These are phyloP conservation scores for Fistularia commersonii DNA, from an alignment of 2,797 vertebrate species.

Conservation along the genomic window DNA sequence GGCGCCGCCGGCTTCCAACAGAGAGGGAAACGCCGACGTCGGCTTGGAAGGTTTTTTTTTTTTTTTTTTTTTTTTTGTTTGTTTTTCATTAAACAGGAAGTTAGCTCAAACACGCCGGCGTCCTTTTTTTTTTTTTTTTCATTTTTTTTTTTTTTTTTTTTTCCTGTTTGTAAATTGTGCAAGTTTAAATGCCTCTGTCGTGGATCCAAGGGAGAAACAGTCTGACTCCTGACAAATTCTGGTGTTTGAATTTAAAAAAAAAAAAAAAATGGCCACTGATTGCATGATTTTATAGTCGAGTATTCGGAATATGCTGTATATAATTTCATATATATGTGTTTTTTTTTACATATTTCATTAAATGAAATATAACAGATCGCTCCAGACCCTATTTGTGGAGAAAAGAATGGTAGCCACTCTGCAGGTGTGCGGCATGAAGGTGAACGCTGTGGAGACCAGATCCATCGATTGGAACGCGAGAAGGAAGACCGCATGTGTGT, in stretches of 20 bases:
- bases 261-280: conserved; percentile 14
- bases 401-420: too few relatives aligned
- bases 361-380: too few relatives aligned
- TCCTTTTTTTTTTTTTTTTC: conserved; percentile 8
- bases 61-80: too few relatives aligned
- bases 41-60: conserved; percentile 10
- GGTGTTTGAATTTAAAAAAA: conserved; percentile 22
- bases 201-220: conserved; percentile 61
- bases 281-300: too few relatives aligned
- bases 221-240: conserved; percentile 36
- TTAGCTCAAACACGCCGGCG: conserved; percentile 44
- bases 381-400: too few relatives aligned
- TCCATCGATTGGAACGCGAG: too few relatives aligned
- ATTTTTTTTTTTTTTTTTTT: background rate
- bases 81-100: conserved; percentile 44
- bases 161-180: conserved; percentile 67
- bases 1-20: conserved; percentile 38
- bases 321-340: too few relatives aligned
- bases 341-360: too few relatives aligned
- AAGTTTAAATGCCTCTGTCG: conserved; percentile 65
- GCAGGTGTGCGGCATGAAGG: too few relatives aligned
- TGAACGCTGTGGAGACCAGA: too few relatives aligned
- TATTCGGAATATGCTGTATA: too few relatives aligned
- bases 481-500: too few relatives aligned
- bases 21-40: conserved; percentile 37